Percentiles rank a stretch among this genome's conserved stretches.
Conservation (phyloP, 2,888 invertebrate genomes). For the Smittia sp. region DNA sequence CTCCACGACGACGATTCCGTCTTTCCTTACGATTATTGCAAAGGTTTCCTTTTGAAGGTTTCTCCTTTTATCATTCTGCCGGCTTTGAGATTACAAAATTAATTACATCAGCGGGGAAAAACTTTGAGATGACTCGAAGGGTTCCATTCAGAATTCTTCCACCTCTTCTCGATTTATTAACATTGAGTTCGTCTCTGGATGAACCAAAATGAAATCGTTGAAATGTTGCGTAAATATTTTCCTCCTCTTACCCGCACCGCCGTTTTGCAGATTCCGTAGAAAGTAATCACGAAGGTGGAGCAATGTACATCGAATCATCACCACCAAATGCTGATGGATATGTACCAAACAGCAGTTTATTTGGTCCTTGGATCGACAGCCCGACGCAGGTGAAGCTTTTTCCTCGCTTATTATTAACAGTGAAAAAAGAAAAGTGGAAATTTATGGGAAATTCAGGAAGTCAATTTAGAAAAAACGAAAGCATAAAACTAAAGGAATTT, state of each 20-base stretch:
- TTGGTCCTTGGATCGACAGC: conserved; percentile 28
- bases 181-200: too few relatives aligned
- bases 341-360: conserved; percentile 33
- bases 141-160: neutral
- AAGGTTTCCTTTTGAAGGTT: conserved; percentile 14
- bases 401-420: too few relatives aligned
- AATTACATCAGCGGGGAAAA: neutral
- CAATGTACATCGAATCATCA: conserved; percentile 51
- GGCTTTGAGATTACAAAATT: neutral
- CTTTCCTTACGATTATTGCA: neutral
- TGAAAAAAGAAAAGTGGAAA: too few relatives aligned
- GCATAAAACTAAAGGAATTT: too few relatives aligned
- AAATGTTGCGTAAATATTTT: neutral
- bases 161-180: neutral
- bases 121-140: neutral
- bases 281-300: conserved; percentile 55
- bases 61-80: neutral
- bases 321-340: conserved; percentile 38
- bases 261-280: conserved; percentile 37
- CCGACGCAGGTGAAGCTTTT: conserved; percentile 32
- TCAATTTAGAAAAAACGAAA: too few relatives aligned
- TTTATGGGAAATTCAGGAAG: too few relatives aligned
- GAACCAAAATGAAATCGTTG: neutral
- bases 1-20: too few relatives aligned
- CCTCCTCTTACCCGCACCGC: neutral